These are phyloP conservation scores for Channa maculata DNA, from an alignment of 2,113 vertebrate genomes.

Conservation along the genomic window DNA sequence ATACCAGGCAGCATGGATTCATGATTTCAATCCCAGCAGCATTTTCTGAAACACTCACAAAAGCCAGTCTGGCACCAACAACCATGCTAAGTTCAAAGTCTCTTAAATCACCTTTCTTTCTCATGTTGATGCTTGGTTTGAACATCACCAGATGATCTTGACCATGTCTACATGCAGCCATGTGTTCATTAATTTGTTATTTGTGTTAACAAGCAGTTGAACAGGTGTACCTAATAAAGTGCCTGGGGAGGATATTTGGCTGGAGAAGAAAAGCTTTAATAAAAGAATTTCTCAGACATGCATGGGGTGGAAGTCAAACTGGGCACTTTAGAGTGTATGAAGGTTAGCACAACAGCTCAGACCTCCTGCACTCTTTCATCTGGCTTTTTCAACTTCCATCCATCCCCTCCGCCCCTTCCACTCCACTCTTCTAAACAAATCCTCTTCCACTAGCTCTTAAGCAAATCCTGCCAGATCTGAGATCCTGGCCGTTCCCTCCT, in stretches of 20 bases:
- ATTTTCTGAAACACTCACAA: too few relatives aligned
- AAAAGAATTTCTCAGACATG: constrained; percentile 24
- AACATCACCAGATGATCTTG: too few relatives aligned
- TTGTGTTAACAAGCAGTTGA: too few relatives aligned
- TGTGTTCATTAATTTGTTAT: too few relatives aligned
- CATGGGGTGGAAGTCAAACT: constrained; percentile 51
- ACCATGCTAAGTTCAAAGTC: too few relatives aligned
- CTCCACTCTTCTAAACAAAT: constrained; percentile 68
- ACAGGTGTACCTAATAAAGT: too few relatives aligned
- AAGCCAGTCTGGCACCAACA: too few relatives aligned
- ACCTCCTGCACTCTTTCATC: constrained; percentile 74
- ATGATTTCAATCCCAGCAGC: too few relatives aligned
- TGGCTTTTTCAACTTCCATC: constrained; percentile 64
- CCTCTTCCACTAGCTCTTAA: constrained; percentile 60
- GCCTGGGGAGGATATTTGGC: not conserved
- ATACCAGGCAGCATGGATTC: too few relatives aligned
- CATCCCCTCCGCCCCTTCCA: constrained; percentile 39
- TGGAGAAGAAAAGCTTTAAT: constrained; percentile 29
- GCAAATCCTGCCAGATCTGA: constrained; percentile 61
- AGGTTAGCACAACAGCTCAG: constrained; percentile 73
- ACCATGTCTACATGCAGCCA: too few relatives aligned
- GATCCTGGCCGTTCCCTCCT: constrained; percentile 34
- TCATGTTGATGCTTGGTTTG: too few relatives aligned
- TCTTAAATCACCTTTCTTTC: too few relatives aligned
- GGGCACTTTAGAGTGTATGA: constrained; percentile 38